phyloP scores from a whole-genome alignment of 2,888 invertebrate genomes.

The Plebejus argus region DNA sequence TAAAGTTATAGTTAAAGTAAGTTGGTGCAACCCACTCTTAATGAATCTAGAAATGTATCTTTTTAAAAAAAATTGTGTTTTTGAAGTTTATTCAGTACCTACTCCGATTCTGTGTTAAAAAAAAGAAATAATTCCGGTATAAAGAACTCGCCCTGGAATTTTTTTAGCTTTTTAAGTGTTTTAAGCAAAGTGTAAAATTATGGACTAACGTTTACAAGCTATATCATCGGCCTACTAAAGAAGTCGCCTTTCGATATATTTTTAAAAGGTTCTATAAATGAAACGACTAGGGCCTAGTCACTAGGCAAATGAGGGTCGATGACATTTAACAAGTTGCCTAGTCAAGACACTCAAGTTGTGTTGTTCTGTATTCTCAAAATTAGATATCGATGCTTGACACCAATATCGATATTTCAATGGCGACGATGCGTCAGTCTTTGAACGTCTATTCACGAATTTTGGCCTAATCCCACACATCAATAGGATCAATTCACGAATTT shows the following conservation, averaged over 20 bases:
- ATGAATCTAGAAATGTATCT: not conserved
- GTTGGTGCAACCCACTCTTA: too few species aligned
- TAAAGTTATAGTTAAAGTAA: too few species aligned
- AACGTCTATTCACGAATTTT: not conserved
- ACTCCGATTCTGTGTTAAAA: too few species aligned
- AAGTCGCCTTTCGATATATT: too few species aligned
- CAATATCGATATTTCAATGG: not conserved
- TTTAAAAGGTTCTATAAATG: not conserved
- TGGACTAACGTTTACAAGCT: too few species aligned
- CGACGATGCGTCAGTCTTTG: not conserved
- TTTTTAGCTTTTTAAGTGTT: too few species aligned
- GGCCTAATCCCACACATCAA: not conserved
- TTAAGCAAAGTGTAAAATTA: too few species aligned
- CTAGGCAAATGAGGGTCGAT: not conserved
- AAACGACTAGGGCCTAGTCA: not conserved
- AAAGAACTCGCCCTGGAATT: too few species aligned
- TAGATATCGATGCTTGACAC: slow-evolving; percentile 13
- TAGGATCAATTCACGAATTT: slow-evolving; percentile 1
- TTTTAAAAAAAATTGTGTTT: not conserved
- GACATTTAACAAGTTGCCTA: not conserved
- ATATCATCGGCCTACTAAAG: too few species aligned
- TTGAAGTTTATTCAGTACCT: not conserved
- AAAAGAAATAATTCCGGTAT: too few species aligned
- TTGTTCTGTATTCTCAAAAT: not conserved
- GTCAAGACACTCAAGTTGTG: not conserved